Base-by-base conservation (phyloP, 2,888 invertebrate species). In the Cephus runcator region DNA sequence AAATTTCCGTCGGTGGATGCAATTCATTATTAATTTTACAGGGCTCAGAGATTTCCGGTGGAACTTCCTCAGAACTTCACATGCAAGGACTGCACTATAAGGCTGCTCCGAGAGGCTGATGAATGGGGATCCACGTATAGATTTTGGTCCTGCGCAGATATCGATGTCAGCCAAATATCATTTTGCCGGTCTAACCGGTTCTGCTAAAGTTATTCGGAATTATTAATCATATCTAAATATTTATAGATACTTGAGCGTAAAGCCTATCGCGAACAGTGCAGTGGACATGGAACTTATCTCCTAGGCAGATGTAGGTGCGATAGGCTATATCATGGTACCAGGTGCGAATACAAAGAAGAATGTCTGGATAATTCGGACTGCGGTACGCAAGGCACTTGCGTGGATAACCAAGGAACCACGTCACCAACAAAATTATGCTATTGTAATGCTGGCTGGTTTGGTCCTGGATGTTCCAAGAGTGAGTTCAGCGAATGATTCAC, bases 111-210 rank as follows among this genome's bases (percentile, higher is more conserved):
- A 0, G 97, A 98, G 92, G 98, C 98, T 0, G 94, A 95, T 34
- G 98, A 99, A 92, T 98, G 98, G 98, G 94, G 95, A 0, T 92
- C 93, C 77, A 94, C 93, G 86, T 98, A 98, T 92, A 93, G 96
- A 81, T 98, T 99, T 93, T 98, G 98, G 97, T 98, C 98, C 0
- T 99, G 99, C 90, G 96, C 98, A 3, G 98, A 99, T 92, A 96
- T 99, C 77, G 97, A 98, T 88, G 96, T 98, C 80, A 90, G 90
- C 88, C 71, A 12, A 56, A 12, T 23, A 35, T 77, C 15, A 15
- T 40, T n/a, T 23, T 33, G 11, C 36, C 34, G 40, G 40, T 40
- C 6, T 40, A 40, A 40, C 40, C 40, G 40, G 40, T 40, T 40
- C 15, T 15, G 1, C 15, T 6, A 2, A 6, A 40, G 15, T 40